A percentile compares a stretch with the other conserved stretches of the same genome.
Evolutionary conservation across 2,888 invertebrate species (phyloP).

Genomic region (Lycophotia porphyrea): DNA sequence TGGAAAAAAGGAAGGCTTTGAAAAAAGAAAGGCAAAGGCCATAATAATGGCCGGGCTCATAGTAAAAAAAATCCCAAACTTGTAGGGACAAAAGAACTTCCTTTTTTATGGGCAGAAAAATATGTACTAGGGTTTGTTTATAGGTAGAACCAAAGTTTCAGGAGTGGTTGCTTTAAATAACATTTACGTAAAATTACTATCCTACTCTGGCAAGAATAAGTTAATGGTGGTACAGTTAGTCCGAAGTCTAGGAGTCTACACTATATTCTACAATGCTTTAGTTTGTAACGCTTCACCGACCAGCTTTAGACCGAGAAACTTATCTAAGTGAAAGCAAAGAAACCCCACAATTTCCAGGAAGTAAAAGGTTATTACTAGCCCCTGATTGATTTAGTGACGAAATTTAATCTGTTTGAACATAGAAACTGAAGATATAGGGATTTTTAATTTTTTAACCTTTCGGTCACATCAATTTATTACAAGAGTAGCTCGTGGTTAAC

Average conservation of each 20-base stretch:
- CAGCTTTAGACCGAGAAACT: constrained; percentile 29
- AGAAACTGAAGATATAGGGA: neutral
- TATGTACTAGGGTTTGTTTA: neutral
- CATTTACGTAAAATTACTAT: neutral
- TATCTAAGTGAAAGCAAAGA: constrained; percentile 2
- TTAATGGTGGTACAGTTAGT: neutral
- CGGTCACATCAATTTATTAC: neutral
- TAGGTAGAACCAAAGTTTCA: neutral
- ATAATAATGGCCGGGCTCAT: too few species aligned
- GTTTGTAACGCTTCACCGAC: constrained; percentile 17
- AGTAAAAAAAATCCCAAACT: too few species aligned
- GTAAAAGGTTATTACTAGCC: constrained; percentile 4
- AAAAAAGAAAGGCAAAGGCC: too few species aligned
- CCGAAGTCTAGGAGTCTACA: neutral
- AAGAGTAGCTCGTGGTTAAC: neutral
- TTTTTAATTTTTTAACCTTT: neutral
- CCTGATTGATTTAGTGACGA: neutral
- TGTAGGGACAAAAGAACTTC: too few species aligned
- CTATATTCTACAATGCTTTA: neutral
- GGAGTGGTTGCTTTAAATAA: too few species aligned
- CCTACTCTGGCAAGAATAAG: neutral
- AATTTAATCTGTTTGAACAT: neutral
- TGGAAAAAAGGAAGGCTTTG: too few species aligned
- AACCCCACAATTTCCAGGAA: constrained; percentile 14
- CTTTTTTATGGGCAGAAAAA: neutral